Evolutionary conservation across 1,140 invertebrate genomes (phyloP).

Genomic region (Trichonephila clavata): DNA sequence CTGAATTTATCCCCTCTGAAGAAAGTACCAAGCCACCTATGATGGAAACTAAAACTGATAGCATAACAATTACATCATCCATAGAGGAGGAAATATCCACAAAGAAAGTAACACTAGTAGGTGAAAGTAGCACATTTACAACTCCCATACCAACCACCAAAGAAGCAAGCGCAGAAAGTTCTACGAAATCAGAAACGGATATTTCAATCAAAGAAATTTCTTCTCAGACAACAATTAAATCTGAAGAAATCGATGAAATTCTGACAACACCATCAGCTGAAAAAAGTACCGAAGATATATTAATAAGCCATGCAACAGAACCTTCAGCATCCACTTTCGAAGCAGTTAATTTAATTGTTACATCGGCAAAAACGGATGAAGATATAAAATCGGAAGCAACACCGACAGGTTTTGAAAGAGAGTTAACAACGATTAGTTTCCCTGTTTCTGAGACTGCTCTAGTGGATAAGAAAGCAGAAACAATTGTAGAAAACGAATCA

Average conservation of each 20-base stretch:
- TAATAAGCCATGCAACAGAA: neutral
- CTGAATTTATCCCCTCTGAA: neutral
- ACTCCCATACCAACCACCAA: neutral
- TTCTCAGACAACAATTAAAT: neutral
- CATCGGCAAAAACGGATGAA: neutral
- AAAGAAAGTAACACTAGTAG: neutral
- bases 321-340: neutral
- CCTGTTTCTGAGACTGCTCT: neutral
- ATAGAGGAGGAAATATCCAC: neutral
- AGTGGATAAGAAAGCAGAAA: neutral
- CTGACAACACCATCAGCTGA: neutral
- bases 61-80: slow-evolving; percentile 9
- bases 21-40: slow-evolving; percentile 39
- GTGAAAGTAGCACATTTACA: neutral
- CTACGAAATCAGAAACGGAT: neutral
- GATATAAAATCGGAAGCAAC: neutral
- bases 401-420: neutral
- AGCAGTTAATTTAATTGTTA: neutral
- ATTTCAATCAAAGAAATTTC: neutral
- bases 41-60: slow-evolving; percentile 2
- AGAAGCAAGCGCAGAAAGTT: neutral
- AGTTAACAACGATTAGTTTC: neutral
- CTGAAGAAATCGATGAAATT: too few species aligned
- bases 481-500: neutral
- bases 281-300: neutral